Base-by-base conservation (phyloP, 2,888 invertebrate genomes). In the Cheilosia impressa region DNA sequence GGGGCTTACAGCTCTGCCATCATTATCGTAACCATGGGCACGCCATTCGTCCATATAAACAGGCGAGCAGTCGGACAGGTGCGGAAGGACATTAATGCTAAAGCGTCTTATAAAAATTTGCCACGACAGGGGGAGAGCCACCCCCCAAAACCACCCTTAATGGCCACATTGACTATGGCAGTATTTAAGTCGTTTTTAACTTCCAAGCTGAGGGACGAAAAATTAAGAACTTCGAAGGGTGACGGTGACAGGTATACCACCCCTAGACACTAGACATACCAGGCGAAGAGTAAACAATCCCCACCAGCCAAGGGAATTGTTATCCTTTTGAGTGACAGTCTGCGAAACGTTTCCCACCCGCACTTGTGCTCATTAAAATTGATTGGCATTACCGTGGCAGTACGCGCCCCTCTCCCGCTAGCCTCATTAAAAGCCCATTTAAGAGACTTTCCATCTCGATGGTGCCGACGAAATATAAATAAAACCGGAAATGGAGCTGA, bases 361-460 rank as follows among this genome's bases (percentile, higher is more conserved):
- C 2, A 45, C 65, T 77, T 63, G 57, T 41, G 53, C 38, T 66
- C 57, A 17, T 63, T 69, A 34, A 65, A 81, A 58, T 75, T 75
- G 57, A 71, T 71, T 79, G 72, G 72, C 68, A 60, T 76, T 45
- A 55, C 82, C 27, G 52, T 52, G 24, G 27, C 27, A 27, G 27
- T 5, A 27, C 5, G 69, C 27, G 41, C 10, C 13, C n/a, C 17
- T 17, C 15, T 34, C 17, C n/a, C 10, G 41, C 22, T 9, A 27
- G 31, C 27, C 75, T 84, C 84, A 84, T 84, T 80, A 84, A 84
- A 84, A 84, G 84, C 71, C 71, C 84, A 71, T 84, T 83, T 72
- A 62, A 63, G 55, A 47, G 63, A 52, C 60, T 52, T 53, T 63
- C 41, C 66, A 47, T 53, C 41, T 41, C n/a, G 15, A 10, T 13